Conservation (phyloP, 2,888 invertebrate species). For the Mylabris sibirica region DNA sequence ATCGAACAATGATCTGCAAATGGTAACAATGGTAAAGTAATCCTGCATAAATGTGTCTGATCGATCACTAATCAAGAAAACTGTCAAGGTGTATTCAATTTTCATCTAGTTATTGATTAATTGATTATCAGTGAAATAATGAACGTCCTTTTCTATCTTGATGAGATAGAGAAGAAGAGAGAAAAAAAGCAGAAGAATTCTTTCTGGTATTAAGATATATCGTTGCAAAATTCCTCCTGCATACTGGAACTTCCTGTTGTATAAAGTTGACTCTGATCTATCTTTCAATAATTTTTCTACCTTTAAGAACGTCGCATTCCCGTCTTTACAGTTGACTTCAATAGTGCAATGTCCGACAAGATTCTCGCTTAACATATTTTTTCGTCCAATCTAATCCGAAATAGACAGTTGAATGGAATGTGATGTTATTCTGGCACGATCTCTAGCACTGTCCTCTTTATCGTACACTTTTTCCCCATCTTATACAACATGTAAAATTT, state of each 20-base stretch:
- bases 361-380: background rate
- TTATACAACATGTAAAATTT: background rate
- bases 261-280: background rate
- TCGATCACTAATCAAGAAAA: background rate
- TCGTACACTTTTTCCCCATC: background rate
- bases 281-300: background rate
- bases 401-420: conserved; percentile 38
- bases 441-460: conserved; percentile 18
- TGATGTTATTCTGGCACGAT: conserved; percentile 32
- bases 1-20: conserved; percentile 10
- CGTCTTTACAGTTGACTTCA: background rate
- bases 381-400: conserved; percentile 7
- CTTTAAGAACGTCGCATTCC: background rate
- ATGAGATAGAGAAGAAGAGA: background rate
- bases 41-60: background rate
- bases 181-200: background rate
- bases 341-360: conserved; percentile 3
- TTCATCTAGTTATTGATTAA: background rate
- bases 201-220: background rate
- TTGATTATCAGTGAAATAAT: background rate
- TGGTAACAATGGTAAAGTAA: background rate
- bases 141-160: too few relatives aligned
- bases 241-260: conserved; percentile 9
- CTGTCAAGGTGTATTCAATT: background rate
- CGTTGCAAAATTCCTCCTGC: background rate